These are phyloP conservation scores for Scarus forsteni DNA, from an alignment of 2,797 vertebrate genomes.

Conservation along the genomic window DNA sequence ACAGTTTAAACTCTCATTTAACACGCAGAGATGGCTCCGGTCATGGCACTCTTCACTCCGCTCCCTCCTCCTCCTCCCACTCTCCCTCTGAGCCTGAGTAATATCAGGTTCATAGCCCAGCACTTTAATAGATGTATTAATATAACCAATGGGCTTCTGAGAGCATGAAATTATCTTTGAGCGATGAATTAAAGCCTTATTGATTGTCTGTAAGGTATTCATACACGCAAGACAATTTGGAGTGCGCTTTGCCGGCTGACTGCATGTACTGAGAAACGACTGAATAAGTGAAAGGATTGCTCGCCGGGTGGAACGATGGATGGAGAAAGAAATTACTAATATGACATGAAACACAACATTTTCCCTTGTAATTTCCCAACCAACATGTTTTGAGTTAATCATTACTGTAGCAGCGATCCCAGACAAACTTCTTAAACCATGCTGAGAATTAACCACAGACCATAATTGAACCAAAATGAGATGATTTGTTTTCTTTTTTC, in stretches of 20 bases:
- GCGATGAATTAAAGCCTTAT: slow-evolving; percentile 79
- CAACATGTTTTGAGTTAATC: slow-evolving; percentile 16
- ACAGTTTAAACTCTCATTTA: slow-evolving; percentile 83
- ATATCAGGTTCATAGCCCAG: slow-evolving; percentile 73
- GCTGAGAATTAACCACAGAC: slow-evolving; percentile 13
- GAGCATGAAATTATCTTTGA: slow-evolving; percentile 83
- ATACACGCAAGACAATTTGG: slow-evolving; percentile 61
- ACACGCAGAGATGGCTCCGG: slow-evolving; percentile 63
- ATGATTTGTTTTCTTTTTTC: slow-evolving; percentile 9
- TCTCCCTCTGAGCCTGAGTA: slow-evolving; percentile 65
- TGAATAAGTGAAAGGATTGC: slow-evolving; percentile 45
- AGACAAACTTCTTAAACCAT: slow-evolving; percentile 10
- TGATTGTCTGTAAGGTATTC: slow-evolving; percentile 77
- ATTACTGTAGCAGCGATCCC: neutral
- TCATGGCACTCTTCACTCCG: slow-evolving; percentile 65
- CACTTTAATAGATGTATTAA: slow-evolving; percentile 82
- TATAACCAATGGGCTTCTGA: slow-evolving; percentile 79
- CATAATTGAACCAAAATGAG: neutral
- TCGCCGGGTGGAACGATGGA: slow-evolving; percentile 16
- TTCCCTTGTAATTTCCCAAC: slow-evolving; percentile 20
- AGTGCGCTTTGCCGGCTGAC: slow-evolving; percentile 58
- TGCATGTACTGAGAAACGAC: slow-evolving; percentile 38
- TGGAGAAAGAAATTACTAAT: slow-evolving; percentile 11
- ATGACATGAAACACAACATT: slow-evolving; percentile 2
- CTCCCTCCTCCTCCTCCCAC: slow-evolving; percentile 47